Evolutionary conservation across 2,888 invertebrate species (phyloP).

Genomic region (Drepanosiphum platanoidis): DNA sequence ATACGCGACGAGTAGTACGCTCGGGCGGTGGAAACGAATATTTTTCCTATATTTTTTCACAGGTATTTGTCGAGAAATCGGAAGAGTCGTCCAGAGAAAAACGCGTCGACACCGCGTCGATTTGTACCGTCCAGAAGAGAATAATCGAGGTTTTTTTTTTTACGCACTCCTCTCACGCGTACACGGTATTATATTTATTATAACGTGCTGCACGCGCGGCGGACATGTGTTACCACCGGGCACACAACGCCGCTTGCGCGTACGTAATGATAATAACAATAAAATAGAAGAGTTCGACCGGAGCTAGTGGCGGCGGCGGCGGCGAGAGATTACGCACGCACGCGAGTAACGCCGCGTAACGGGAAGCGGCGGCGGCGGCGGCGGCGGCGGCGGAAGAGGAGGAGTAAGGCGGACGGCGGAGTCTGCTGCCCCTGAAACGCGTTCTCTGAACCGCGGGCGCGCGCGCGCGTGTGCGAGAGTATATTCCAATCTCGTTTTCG

Average conservation of each 20-base stretch:
- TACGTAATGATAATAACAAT: constrained; percentile 35
- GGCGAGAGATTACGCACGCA: constrained; percentile 52
- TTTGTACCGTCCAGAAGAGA: no score
- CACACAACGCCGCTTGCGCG: background rate
- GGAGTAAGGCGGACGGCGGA: no score
- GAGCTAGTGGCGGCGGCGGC: background rate
- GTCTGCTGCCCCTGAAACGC: constrained; percentile 56
- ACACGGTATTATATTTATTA: background rate
- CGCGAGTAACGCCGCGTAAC: constrained; percentile 46
- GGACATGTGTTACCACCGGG: constrained; percentile 48
- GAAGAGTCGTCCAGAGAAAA: no score
- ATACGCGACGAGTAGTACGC: no score
- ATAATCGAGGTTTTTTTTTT: no score
- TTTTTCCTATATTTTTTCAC: no score
- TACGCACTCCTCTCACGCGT: no score
- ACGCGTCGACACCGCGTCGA: no score
- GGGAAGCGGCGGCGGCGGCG: constrained; percentile 34
- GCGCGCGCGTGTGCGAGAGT: background rate
- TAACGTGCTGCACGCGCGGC: background rate
- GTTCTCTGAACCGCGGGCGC: constrained; percentile 37
- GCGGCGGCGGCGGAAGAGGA: background rate
- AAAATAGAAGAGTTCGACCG: constrained; percentile 13
- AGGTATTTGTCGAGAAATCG: no score
- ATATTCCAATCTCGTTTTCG: constrained; percentile 54
- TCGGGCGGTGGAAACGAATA: no score